Conservation (phyloP, 2,797 vertebrate species). For the Sebastiscus albofasciatus region DNA sequence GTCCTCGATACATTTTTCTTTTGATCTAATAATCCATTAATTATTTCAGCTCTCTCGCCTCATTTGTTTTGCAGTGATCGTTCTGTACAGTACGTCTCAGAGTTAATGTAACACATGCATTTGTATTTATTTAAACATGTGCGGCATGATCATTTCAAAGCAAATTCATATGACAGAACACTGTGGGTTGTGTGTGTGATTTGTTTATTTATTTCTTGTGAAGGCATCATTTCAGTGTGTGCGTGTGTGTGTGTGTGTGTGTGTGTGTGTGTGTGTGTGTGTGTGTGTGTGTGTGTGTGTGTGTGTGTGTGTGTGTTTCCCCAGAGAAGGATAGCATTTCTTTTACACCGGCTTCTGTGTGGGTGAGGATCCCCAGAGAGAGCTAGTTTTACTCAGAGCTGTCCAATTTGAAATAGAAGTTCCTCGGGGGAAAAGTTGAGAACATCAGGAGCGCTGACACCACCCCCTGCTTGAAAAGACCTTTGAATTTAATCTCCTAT, state of each 20-base stretch:
- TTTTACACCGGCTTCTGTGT: conserved; percentile 50
- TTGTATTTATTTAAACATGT: background rate
- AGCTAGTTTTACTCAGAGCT: conserved; percentile 67
- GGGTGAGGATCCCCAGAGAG: conserved; percentile 58
- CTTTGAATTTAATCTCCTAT: conserved; percentile 59
- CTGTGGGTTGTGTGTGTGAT: conserved; percentile 1
- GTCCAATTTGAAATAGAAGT: conserved; percentile 70
- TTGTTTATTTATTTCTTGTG: conserved; percentile 10
- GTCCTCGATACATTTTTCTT: background rate
- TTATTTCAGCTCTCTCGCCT: background rate
- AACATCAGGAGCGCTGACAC: conserved; percentile 54
- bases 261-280: background rate
- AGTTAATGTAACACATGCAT: background rate
- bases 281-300: background rate
- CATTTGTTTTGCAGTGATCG: background rate
- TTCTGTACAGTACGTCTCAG: background rate
- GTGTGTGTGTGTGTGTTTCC: conserved; percentile 18
- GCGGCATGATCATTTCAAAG: background rate
- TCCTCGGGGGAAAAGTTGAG: conserved; percentile 65
- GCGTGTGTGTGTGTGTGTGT: background rate
- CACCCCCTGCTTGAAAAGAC: conserved; percentile 41
- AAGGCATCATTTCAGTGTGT: background rate
- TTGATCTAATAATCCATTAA: background rate
- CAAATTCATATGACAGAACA: background rate
- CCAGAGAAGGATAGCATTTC: conserved; percentile 61